Evolutionary conservation across 2,113 vertebrate species (phyloP).

Genomic region (Carassius gibelio): DNA sequence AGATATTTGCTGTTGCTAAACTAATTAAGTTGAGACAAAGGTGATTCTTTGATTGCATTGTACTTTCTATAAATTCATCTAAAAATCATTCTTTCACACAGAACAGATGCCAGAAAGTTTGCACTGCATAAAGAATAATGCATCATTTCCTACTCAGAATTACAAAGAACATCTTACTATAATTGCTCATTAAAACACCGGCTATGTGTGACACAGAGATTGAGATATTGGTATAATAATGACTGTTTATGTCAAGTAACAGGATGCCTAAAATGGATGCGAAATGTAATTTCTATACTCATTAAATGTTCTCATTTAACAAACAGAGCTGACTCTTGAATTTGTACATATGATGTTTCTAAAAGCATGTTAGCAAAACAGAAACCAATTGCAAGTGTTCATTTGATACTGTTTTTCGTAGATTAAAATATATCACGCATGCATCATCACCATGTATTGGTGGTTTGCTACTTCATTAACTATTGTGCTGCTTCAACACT

Average conservation of each 20-base stretch:
- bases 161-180: neutral
- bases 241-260: constrained; percentile 14
- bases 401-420: neutral
- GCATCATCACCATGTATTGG: neutral
- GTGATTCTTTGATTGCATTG: neutral
- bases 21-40: neutral
- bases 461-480: neutral
- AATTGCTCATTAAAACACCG: neutral
- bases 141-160: constrained; percentile 5
- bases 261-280: constrained; percentile 48
- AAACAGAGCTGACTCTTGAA: constrained; percentile 55
- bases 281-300: constrained; percentile 64
- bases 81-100: neutral
- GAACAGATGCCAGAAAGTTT: neutral
- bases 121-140: neutral
- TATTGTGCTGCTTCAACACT: neutral
- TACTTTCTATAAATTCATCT: neutral
- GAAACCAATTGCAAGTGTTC: neutral
- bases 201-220: neutral
- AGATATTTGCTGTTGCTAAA: neutral
- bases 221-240: neutral
- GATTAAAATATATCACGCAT: too few relatives aligned
- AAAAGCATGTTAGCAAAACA: neutral
- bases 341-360: constrained; percentile 49
- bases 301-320: constrained; percentile 72